Base-by-base conservation (phyloP, 2,797 vertebrate species). In the Pipistrellus nathusii region DNA sequence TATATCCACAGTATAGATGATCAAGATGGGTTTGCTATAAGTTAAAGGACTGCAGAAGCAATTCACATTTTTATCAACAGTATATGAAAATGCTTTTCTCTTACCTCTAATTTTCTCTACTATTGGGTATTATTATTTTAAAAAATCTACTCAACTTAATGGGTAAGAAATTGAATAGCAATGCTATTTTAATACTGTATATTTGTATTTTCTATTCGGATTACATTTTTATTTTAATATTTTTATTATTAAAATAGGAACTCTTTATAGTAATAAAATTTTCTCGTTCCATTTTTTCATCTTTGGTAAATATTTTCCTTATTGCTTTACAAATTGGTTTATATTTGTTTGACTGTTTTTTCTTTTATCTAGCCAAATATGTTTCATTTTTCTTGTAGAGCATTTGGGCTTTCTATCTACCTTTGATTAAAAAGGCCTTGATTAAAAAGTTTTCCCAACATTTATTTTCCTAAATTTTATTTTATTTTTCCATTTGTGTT, bases 101-200 rank as follows among this genome's bases (percentile, higher is more conserved):
- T 11, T 88, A 44, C 12, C 25, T 77, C n/a, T 87, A 27, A 71
- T 87, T 87, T 64, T 95, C 72, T 51, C 27, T 91, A 84, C 68
- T 59, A 59, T 6, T 88, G 53, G 17, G 2, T 66, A 72, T 51
- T 66, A 57, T 57, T 1, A 78, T 27, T 41, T 77, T 78, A n/a
- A 57, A 87, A 44, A 64, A 53, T 48, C 62, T 77, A 51, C 35
- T 12, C 27, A n/a, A 38, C 8, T 11, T 84, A 85, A 35, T 44
- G 8, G 14, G 4, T 66, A 66, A 80, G 21, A 48, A 72, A 53
- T 69, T 91, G 57, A 80, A 59, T 27, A 87, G 3, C 25, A 81
- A 32, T 77, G 69, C 27, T 82, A 9, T 85, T 76, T 94, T 84
- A 66, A 48, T 81, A 25, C 69, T 62, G 7, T 5, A 35, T 57